These are phyloP conservation scores for Heliocidaris tuberculata DNA, from an alignment of 35 echinoderm and acorn worm genomes.

Conservation along the genomic window DNA sequence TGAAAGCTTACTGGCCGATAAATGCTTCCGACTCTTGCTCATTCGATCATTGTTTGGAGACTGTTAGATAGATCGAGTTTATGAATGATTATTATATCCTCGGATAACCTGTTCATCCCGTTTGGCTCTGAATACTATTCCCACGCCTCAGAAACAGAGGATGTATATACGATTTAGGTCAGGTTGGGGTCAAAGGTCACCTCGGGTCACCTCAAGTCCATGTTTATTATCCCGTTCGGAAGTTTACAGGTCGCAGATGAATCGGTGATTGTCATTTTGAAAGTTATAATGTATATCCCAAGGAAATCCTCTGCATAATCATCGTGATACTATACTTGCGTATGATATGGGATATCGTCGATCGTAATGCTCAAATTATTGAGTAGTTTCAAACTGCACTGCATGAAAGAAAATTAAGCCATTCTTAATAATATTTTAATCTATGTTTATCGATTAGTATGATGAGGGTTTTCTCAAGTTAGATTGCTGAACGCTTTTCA, in stretches of 20 bases:
- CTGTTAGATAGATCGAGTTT: background rate
- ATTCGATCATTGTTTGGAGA: background rate
- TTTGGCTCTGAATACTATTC: background rate
- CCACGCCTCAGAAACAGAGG: background rate
- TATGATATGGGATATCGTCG: no score
- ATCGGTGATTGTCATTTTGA: background rate
- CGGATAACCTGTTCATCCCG: background rate
- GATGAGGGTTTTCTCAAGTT: no score
- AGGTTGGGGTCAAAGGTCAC: background rate
- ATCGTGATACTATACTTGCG: no score
- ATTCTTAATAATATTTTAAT: no score
- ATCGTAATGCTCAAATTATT: no score
- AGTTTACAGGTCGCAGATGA: background rate
- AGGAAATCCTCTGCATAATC: no score
- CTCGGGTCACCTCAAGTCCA: background rate
- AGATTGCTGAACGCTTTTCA: no score
- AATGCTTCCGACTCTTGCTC: background rate
- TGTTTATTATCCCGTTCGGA: background rate
- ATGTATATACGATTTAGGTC: background rate
- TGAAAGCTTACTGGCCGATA: background rate
- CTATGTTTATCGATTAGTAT: no score
- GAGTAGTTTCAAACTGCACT: no score
- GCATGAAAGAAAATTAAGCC: no score
- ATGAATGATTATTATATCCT: conserved; percentile 6
- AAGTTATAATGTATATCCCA: background rate